Percentiles rank a stretch among this genome's conserved stretches.
Conservation (phyloP, 2,113 vertebrate genomes). For the Paraplagusia blochii region DNA sequence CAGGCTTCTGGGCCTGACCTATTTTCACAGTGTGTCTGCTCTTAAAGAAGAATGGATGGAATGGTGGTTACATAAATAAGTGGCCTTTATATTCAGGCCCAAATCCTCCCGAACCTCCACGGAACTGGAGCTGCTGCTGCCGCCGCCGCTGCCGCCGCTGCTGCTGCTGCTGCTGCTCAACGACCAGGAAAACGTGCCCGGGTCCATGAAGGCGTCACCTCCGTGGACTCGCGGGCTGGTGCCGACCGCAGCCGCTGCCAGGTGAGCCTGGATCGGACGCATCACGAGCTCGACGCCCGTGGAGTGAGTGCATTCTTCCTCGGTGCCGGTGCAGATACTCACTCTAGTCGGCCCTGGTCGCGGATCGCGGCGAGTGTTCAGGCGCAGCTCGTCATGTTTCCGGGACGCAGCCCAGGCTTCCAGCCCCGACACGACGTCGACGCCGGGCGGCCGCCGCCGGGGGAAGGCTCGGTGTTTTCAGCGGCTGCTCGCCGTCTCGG, state of each 20-base stretch:
- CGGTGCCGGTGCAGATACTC: constrained; percentile 56
- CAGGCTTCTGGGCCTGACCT: constrained; percentile 62
- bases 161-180: constrained; percentile 37
- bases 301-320: constrained; percentile 11
- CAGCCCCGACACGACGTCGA: constrained; percentile 14
- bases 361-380: constrained; percentile 49
- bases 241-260: constrained; percentile 47
- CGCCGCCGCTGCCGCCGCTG: constrained; percentile 24
- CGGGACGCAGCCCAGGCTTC: constrained; percentile 36
- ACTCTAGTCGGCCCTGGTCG: constrained; percentile 71
- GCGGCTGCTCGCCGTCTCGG: not conserved
- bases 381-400: constrained; percentile 58
- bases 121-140: too few relatives aligned
- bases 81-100: constrained; percentile 66
- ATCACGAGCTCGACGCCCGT: constrained; percentile 37
- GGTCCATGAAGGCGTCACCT: constrained; percentile 42
- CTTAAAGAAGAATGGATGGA: constrained; percentile 39
- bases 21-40: constrained; percentile 62
- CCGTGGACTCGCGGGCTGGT: constrained; percentile 23
- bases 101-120: too few relatives aligned
- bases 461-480: not conserved
- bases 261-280: constrained; percentile 36
- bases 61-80: constrained; percentile 64
- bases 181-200: constrained; percentile 39
- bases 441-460: not conserved